Evolutionary conservation across 2,113 vertebrate species (phyloP).

Genomic region (Corythoichthys intestinalis): DNA sequence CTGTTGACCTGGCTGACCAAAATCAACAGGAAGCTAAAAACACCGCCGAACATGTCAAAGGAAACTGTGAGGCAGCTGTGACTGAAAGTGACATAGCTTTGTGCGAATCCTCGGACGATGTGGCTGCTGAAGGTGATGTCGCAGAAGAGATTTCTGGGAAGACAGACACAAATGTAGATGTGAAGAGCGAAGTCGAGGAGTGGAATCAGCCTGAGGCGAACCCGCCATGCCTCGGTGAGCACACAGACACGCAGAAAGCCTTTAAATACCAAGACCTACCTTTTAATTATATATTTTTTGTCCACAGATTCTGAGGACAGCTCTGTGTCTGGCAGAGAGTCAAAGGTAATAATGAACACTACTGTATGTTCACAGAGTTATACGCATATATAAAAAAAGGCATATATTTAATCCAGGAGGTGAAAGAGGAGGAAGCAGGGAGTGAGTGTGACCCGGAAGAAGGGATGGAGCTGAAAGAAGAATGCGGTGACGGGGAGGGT

Average conservation of each 20-base stretch:
- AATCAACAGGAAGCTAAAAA: slow-evolving; percentile 44
- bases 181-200: slow-evolving; percentile 74
- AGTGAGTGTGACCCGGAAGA: slow-evolving; percentile 88
- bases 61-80: slow-evolving; percentile 30
- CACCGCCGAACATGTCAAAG: slow-evolving; percentile 42
- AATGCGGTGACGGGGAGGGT: slow-evolving; percentile 86
- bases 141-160: slow-evolving; percentile 76
- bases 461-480: slow-evolving; percentile 90
- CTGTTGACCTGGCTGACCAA: slow-evolving; percentile 24
- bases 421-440: slow-evolving; percentile 91
- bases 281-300: slow-evolving; percentile 37
- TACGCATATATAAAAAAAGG: not conserved
- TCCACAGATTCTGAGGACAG: slow-evolving; percentile 87
- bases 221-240: slow-evolving; percentile 63
- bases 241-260: not conserved
- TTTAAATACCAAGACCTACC: not conserved
- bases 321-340: slow-evolving; percentile 84
- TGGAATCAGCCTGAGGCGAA: slow-evolving; percentile 71
- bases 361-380: not conserved
- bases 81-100: slow-evolving; percentile 37
- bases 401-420: slow-evolving; percentile 72
- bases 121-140: slow-evolving; percentile 40
- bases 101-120: slow-evolving; percentile 41
- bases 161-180: slow-evolving; percentile 61
- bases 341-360: slow-evolving; percentile 76